These are phyloP conservation scores for Montipora cactus DNA, from an alignment of 64 coral and sea anemone species.

Conservation along the genomic window DNA sequence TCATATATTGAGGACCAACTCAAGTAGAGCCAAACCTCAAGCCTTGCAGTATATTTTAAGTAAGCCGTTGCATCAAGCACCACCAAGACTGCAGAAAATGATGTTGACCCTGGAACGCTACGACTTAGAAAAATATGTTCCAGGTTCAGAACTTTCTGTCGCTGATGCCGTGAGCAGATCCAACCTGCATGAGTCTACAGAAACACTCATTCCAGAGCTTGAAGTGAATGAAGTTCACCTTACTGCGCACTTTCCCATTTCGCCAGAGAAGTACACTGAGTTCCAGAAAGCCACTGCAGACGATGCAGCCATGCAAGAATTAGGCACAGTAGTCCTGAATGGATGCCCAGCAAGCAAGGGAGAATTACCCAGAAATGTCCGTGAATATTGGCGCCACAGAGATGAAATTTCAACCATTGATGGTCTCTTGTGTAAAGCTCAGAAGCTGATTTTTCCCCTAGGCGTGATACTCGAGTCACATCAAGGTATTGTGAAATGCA, in stretches of 20 bases:
- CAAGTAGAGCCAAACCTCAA: constrained; percentile 47
- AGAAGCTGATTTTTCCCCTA: constrained; percentile 45
- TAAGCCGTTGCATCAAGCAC: constrained; percentile 47
- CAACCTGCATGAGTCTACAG: constrained; percentile 49
- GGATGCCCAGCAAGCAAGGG: no score
- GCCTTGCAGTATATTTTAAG: constrained; percentile 30
- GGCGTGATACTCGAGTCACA: constrained; percentile 61
- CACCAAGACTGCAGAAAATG: constrained; percentile 48
- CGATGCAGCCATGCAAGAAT: no score
- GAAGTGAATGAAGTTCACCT: constrained; percentile 76
- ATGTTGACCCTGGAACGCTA: constrained; percentile 25
- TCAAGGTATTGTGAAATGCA: constrained; percentile 1
- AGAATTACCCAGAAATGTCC: no score
- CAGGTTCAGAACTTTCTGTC: not conserved
- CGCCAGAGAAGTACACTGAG: constrained; percentile 71
- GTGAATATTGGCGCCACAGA: no score
- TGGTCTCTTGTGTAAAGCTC: no score
- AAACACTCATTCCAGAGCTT: constrained; percentile 66
- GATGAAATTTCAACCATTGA: no score
- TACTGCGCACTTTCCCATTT: constrained; percentile 75
- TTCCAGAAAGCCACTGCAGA: constrained; percentile 66
- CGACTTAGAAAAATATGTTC: constrained; percentile 13
- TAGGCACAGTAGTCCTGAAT: no score
- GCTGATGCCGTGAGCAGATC: constrained; percentile 49
- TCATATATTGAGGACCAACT: constrained; percentile 34